These are phyloP conservation scores for Agonum fuliginosum DNA, from an alignment of 2,888 invertebrate genomes.

Conservation along the genomic window DNA sequence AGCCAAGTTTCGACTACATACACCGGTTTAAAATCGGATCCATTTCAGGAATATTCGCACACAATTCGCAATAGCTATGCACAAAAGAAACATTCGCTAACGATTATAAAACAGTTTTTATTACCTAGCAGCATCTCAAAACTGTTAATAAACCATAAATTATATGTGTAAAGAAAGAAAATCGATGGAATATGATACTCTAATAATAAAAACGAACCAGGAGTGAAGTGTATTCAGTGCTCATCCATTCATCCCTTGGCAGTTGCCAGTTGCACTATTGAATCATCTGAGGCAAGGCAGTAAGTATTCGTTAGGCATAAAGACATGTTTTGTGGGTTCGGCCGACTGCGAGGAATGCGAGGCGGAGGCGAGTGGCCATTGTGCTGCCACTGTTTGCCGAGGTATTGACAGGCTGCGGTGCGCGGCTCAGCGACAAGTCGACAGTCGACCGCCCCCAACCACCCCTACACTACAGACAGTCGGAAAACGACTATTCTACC, in stretches of 20 bases:
- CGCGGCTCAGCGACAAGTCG: constrained; percentile 14
- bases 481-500: no score
- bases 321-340: constrained; percentile 53
- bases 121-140: background rate
- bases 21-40: no score
- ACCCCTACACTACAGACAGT: constrained; percentile 35
- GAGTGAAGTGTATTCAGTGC: background rate
- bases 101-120: background rate
- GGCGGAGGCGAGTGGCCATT: constrained; percentile 49
- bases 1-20: no score
- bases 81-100: no score
- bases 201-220: constrained; percentile 27
- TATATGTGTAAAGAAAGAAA: background rate
- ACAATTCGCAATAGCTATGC: no score
- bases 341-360: constrained; percentile 44
- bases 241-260: constrained; percentile 23
- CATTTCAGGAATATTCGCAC: no score
- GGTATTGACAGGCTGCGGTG: constrained; percentile 57
- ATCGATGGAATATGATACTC: constrained; percentile 24
- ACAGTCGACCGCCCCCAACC: constrained; percentile 31
- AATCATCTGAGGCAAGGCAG: constrained; percentile 27
- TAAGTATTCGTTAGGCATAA: constrained; percentile 38
- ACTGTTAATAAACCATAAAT: background rate
- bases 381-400: constrained; percentile 53
- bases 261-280: constrained; percentile 43